Base-by-base conservation (phyloP, 1,140 invertebrate species). In the Bilobella aurantiaca region DNA sequence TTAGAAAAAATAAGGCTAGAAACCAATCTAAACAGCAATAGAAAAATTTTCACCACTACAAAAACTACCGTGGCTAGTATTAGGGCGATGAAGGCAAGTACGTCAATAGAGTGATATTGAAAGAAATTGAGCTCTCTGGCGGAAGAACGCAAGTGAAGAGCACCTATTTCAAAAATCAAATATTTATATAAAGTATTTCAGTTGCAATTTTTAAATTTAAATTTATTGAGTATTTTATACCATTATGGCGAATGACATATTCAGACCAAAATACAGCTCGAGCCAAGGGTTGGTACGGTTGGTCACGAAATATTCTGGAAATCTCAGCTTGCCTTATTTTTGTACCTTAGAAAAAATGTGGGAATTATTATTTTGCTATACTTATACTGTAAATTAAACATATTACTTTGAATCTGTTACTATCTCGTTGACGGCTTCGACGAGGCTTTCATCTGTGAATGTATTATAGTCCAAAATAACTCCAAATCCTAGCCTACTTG, bases 401-500 rank as follows among this genome's bases (percentile, higher is more conserved):
- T 23, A 23, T 60, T 49, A 65, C 64, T 2, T 31, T 47, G 64
- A 29, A 30, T 65, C 57, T 2, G 5, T 61, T 3, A 65, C 21
- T 3, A 65, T 1, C 34, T 61, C 28, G 2, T 46, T 28, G 1
- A 65, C 21, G 5, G 57, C 46, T 3, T 8, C 29, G 30, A 21
- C 46, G 28, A 64, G 29, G 8, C 49, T 29, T 31, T 29, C 25
- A 58, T 66, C 65, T 3, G 42, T 57, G n/a, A 66, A 8, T 3
- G 60, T 30, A 1, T 61, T n/a, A 32, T 62, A 61, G 57, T 66
- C 65, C 42, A 65, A 30, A 0, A 5, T 57, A 1, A 64, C 16
- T 25, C 42, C 69, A 62, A 53, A 68, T 1, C 64, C 69, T 14
- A 29, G 14, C 28, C 31, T 23, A 1, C 47, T 60, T n/a, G 67